Evolutionary conservation across 2,113 vertebrate species (phyloP).

Genomic region (Emydura subglobosa): DNA sequence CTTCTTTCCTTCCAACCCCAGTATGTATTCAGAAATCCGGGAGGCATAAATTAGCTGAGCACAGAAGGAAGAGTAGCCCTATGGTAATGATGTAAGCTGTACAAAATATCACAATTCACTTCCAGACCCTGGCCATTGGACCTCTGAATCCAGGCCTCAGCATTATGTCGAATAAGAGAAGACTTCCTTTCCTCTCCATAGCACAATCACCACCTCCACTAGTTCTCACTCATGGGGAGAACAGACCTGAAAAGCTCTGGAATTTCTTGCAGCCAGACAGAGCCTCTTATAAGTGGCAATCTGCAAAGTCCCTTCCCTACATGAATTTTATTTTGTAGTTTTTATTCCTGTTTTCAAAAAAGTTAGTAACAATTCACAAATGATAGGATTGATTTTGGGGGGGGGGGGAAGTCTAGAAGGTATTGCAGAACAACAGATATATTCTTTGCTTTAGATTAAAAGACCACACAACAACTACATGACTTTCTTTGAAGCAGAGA

Average conservation of each 20-base stretch:
- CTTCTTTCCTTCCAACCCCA: not conserved
- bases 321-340: not conserved
- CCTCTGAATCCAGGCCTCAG: not conserved
- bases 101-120: not conserved
- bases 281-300: not conserved
- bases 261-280: not conserved
- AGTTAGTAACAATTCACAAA: not conserved
- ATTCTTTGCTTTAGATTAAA: too few relatives aligned
- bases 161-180: not conserved
- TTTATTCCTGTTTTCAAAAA: not conserved
- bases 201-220: too few relatives aligned
- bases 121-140: not conserved
- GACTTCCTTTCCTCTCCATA: not conserved
- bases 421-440: too few relatives aligned
- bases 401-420: too few relatives aligned
- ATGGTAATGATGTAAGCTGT: accelerated
- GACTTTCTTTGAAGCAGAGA: too few relatives aligned
- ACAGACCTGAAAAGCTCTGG: too few relatives aligned
- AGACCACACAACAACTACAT: too few relatives aligned
- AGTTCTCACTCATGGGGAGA: too few relatives aligned
- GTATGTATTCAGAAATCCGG: accelerated
- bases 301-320: too few relatives aligned
- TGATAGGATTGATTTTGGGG: too few relatives aligned
- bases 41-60: not conserved
- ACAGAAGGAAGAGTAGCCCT: not conserved